Percentiles rank a stretch among this genome's conserved stretches.
phyloP scores from a whole-genome alignment of 2,797 vertebrate species.

The Menidia menidia region DNA sequence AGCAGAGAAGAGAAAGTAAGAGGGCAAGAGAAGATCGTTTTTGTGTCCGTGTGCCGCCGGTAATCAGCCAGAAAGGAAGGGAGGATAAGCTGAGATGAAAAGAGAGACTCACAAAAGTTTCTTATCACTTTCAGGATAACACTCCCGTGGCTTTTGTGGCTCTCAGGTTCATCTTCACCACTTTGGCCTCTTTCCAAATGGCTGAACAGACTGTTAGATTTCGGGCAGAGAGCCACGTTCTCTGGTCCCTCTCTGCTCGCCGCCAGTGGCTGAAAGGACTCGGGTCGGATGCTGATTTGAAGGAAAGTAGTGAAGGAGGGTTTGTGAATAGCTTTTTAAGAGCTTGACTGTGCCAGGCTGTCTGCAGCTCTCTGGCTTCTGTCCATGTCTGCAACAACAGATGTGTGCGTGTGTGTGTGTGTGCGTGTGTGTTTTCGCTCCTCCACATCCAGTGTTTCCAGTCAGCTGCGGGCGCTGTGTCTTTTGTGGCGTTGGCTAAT shows the following conservation, averaged over 20 bases:
- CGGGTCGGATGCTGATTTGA: constrained; percentile 28
- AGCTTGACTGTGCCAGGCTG: constrained; percentile 4
- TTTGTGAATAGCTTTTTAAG: constrained; percentile 9
- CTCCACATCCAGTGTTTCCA: constrained; percentile 13
- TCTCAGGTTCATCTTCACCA: constrained; percentile 42
- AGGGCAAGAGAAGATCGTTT: constrained; percentile 24
- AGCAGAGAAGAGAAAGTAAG: constrained; percentile 3
- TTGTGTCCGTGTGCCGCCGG: neutral
- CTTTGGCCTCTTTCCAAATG: constrained; percentile 16
- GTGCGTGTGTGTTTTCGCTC: neutral
- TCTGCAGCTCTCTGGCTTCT: constrained; percentile 24
- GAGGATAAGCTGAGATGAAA: constrained; percentile 24
- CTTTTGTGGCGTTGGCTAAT: constrained; percentile 54
- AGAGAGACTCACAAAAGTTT: neutral
- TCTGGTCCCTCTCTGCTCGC: constrained; percentile 4
- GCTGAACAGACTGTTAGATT: constrained; percentile 39
- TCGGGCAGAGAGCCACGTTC: constrained; percentile 27
- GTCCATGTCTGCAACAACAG: constrained; percentile 17
- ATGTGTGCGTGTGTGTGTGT: constrained; percentile 17
- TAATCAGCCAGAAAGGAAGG: constrained; percentile 13
- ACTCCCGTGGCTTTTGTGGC: constrained; percentile 34
- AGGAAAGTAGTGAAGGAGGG: constrained; percentile 7
- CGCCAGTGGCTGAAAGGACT: constrained; percentile 2
- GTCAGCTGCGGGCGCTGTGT: constrained; percentile 46
- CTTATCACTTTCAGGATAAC: no score